Conservation (phyloP, 2,113 vertebrate genomes). For the human (Homo sapiens) region DNA sequence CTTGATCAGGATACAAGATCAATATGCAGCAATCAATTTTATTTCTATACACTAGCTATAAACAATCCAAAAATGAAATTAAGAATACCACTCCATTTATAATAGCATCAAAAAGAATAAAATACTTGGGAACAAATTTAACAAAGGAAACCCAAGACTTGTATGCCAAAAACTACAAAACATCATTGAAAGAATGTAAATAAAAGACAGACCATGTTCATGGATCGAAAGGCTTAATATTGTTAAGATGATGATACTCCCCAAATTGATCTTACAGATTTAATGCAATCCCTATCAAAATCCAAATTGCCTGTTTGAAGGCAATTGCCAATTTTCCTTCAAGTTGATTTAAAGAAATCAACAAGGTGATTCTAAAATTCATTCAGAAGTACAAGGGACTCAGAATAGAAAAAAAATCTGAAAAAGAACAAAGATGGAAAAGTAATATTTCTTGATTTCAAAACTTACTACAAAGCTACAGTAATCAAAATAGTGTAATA, state of each 20-base stretch:
- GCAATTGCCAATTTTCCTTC: too few relatives aligned
- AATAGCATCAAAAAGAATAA: not conserved
- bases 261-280: not conserved
- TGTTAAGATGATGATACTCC: not conserved
- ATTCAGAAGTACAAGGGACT: not conserved
- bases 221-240: not conserved
- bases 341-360: not conserved
- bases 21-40: not conserved
- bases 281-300: not conserved
- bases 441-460: not conserved
- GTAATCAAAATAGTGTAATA: not conserved
- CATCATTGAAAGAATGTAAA: not conserved
- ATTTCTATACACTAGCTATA: not conserved
- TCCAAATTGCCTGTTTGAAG: not conserved
- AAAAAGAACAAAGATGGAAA: not conserved
- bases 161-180: not conserved
- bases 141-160: not conserved
- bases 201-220: not conserved
- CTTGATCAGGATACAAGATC: not conserved
- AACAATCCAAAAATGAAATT: conserved; percentile 1
- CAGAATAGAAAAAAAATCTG: not conserved
- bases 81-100: not conserved
- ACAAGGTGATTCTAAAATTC: not conserved
- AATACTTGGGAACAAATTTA: conserved; percentile 1
- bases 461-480: not conserved